These are phyloP conservation scores for Burhinus bistriatus DNA, from an alignment of 2,113 vertebrate genomes.

Conservation along the genomic window DNA sequence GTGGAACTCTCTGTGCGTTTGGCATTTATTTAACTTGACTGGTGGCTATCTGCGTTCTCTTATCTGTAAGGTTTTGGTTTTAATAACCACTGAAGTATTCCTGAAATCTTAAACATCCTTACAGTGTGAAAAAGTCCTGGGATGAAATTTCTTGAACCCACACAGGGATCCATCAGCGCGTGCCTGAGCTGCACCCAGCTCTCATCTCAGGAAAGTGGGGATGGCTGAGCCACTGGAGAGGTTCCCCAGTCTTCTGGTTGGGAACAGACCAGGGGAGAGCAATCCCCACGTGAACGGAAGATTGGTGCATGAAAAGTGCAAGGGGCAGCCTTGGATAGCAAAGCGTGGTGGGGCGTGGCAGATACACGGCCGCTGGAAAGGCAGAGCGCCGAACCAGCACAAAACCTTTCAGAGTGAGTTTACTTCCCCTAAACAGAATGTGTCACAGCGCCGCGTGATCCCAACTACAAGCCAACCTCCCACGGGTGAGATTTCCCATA, in stretches of 20 bases:
- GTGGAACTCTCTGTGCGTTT: not conserved
- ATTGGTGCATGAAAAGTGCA: not conserved
- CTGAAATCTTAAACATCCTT: not conserved
- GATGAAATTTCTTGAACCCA: not conserved
- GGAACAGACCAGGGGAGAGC: not conserved
- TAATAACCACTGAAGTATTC: not conserved
- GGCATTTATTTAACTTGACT: not conserved
- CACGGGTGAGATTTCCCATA: not conserved
- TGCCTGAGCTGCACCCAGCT: not conserved
- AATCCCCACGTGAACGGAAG: not conserved
- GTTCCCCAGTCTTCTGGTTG: not conserved
- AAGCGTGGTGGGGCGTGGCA: not conserved
- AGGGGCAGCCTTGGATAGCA: not conserved
- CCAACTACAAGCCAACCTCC: not conserved
- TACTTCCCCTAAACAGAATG: not conserved
- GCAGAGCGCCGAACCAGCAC: accelerated
- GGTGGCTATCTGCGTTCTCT: not conserved
- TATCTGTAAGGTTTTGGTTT: not conserved
- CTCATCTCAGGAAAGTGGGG: not conserved
- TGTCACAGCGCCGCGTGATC: not conserved
- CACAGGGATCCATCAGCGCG: accelerated
- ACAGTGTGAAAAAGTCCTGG: not conserved
- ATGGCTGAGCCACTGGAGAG: not conserved
- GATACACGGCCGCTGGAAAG: not conserved
- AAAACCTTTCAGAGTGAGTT: not conserved